Base-by-base conservation (phyloP, 2,113 vertebrate species). In the Oreochromis niloticus region DNA sequence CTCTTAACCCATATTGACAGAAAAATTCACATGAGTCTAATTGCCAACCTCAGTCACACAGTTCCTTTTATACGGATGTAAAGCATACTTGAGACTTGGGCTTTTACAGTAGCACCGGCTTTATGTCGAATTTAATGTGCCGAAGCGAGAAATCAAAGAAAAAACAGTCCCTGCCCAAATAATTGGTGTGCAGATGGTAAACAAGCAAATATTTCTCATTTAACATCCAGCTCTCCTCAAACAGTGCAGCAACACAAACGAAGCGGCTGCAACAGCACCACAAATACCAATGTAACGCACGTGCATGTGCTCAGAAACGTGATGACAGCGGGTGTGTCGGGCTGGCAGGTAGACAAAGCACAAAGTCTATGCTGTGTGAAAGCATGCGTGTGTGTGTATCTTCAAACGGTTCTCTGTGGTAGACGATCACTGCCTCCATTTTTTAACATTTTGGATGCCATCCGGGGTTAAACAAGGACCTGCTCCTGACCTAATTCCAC, bases 301-400 rank as follows among this genome's bases (percentile, higher is more conserved):
- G 78, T 12, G 22, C 73, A 39, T 48, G 7, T 10, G 22, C 6
- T 88, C 80, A 83, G 73, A 89, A 79, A 91, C 71, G 46, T 81
- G 89, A 93, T 92, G 83, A 90, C 79, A 82, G 82, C 87, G 88
- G 93, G 91, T 94, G 91, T 93, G 93, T 93, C 89, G 41, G 55
- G 11, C 61, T 92, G 85, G 90, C 84, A 86, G 80, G 90, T 86
- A 90, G 91, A 91, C 86, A 90, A 81, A 87, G 88, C 46, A 79
- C 88, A 88, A 93, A 32, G 87, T 92, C 87, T 88, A 79, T 43
- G 34, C 30, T 71, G 78, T n/a, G 59, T 80, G 32, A 71, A 41
- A 78, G 68, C 27, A 30, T 55, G 50, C 80, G n/a, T 80, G 19
- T 68, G 13, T 46, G 71, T 19, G 24, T 78, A n/a, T 78, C 11